Conservation (phyloP, 2,113 vertebrate species). For the Hiodon tergisus region DNA sequence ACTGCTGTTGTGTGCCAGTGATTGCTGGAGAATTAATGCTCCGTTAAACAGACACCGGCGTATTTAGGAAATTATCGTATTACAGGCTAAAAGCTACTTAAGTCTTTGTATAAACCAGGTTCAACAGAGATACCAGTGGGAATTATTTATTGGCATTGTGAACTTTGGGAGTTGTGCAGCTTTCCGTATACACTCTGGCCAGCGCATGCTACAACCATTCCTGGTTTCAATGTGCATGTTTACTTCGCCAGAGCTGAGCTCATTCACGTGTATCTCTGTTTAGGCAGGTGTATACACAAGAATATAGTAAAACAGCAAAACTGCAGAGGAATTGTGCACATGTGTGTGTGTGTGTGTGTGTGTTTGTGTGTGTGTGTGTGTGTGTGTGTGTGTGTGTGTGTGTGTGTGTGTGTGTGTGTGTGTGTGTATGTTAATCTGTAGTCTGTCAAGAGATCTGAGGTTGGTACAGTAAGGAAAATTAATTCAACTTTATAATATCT, state of each 20-base stretch:
- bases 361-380: too few relatives aligned
- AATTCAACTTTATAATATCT: background rate
- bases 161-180: too few relatives aligned
- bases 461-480: background rate
- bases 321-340: background rate
- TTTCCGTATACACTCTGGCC: too few relatives aligned
- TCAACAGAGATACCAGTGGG: too few relatives aligned
- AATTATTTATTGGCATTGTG: too few relatives aligned
- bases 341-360: background rate
- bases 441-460: background rate
- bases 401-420: background rate
- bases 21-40: slow-evolving; percentile 51
- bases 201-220: too few relatives aligned
- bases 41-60: slow-evolving; percentile 45
- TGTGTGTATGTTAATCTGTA: too few relatives aligned
- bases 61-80: background rate
- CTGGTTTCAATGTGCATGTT: too few relatives aligned
- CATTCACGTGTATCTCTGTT: too few relatives aligned
- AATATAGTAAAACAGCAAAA: background rate
- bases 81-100: slow-evolving; percentile 9
- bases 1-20: slow-evolving; percentile 19
- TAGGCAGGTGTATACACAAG: too few relatives aligned
- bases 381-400: background rate
- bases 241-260: too few relatives aligned
- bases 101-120: background rate